phyloP scores from a whole-genome alignment of 2,888 invertebrate species.

The Cephus nigrinus region DNA sequence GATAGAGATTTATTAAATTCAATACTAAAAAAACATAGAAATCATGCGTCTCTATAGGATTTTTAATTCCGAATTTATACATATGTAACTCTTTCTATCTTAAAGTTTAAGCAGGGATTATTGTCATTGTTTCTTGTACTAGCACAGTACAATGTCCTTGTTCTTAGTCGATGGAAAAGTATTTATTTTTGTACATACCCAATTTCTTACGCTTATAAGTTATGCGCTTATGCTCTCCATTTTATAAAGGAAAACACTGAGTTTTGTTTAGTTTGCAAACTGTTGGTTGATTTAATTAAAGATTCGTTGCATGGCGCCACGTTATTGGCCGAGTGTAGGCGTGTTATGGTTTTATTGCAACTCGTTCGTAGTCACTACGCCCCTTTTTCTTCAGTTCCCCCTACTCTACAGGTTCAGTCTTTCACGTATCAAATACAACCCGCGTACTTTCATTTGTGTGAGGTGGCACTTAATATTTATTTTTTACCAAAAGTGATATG shows the following conservation, averaged over 20 bases:
- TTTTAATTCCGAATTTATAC: neutral
- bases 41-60: neutral
- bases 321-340: neutral
- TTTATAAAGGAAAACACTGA: neutral
- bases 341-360: neutral
- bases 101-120: neutral
- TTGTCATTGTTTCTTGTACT: neutral
- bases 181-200: neutral
- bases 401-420: neutral
- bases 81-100: neutral
- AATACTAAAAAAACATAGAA: neutral
- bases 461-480: too few relatives aligned
- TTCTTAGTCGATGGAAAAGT: neutral
- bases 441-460: neutral
- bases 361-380: neutral
- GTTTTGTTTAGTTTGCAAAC: neutral
- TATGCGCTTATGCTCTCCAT: neutral
- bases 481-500: too few relatives aligned
- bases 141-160: neutral
- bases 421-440: neutral
- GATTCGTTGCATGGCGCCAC: neutral
- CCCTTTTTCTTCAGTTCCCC: neutral
- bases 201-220: neutral
- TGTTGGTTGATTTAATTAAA: neutral
- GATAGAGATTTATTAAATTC: neutral